A percentile compares a stretch with the other conserved stretches of the same genome.
Evolutionary conservation across 2,888 invertebrate genomes (phyloP).

Genomic region (Eremobia ochroleuca): DNA sequence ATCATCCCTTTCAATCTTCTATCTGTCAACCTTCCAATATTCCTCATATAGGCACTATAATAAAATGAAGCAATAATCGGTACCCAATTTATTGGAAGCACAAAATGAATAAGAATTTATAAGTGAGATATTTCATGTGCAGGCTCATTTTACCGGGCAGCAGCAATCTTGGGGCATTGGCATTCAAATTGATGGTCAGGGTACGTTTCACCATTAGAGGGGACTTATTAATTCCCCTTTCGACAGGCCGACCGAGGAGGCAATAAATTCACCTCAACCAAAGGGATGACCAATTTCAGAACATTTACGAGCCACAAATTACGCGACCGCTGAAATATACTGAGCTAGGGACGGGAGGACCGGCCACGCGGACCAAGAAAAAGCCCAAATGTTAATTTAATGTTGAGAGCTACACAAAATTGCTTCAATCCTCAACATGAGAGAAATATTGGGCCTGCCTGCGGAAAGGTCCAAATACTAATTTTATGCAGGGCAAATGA

Average conservation of each 20-base stretch:
- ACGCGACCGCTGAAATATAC: conserved; percentile 91
- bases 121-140: conserved; percentile 87
- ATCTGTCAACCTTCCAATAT: conserved; percentile 61
- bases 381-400: conserved; percentile 91
- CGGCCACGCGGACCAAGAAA: conserved; percentile 84
- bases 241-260: conserved; percentile 90
- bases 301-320: conserved; percentile 91
- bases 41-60: conserved; percentile 72
- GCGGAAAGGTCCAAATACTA: conserved; percentile 86
- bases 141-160: conserved; percentile 84
- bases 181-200: conserved; percentile 91
- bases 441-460: conserved; percentile 85
- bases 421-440: conserved; percentile 86
- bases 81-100: conserved; percentile 83
- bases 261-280: conserved; percentile 91
- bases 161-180: conserved; percentile 89
- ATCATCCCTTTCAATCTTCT: conserved; percentile 52
- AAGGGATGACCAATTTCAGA: conserved; percentile 91
- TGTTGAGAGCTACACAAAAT: conserved; percentile 89
- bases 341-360: conserved; percentile 84
- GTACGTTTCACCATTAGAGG: conserved; percentile 91
- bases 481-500: conserved; percentile 89
- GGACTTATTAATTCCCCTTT: conserved; percentile 91
- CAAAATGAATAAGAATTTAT: conserved; percentile 85
- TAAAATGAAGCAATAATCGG: conserved; percentile 79